Conservation (phyloP, 53 echinoderm and acorn worm species). For the Luidia sarsii region DNA sequence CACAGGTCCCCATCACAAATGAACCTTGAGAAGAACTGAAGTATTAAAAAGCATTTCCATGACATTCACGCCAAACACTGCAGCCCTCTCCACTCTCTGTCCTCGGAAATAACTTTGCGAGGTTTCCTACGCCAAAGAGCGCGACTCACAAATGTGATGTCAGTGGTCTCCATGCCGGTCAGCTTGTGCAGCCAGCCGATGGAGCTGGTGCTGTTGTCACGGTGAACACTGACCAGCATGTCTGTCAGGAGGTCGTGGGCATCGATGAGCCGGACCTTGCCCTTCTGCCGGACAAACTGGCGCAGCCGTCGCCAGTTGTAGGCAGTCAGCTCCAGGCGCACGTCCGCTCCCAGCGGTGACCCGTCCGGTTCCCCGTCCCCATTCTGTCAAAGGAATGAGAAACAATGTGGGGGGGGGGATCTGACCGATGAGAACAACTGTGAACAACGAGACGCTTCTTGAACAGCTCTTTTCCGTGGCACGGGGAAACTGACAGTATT, state of each 20-base stretch:
- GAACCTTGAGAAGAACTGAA: too few relatives aligned
- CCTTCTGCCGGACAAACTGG: conserved; percentile 44
- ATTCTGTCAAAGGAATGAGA: background rate
- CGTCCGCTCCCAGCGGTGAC: conserved; percentile 11
- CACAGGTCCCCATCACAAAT: too few relatives aligned
- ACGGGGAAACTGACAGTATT: too few relatives aligned
- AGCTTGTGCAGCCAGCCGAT: conserved; percentile 23
- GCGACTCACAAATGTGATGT: conserved; percentile 35
- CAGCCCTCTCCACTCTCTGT: too few relatives aligned
- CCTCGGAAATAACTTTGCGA: too few relatives aligned
- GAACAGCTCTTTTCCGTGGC: too few relatives aligned
- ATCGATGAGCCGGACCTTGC: conserved; percentile 34
- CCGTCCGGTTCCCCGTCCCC: background rate
- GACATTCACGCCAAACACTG: too few relatives aligned
- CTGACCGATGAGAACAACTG: too few relatives aligned
- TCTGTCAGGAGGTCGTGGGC: conserved; percentile 34
- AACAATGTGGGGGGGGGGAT: too few relatives aligned
- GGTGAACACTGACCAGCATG: conserved; percentile 25
- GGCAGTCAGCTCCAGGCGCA: conserved; percentile 5
- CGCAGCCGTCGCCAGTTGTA: conserved; percentile 17
- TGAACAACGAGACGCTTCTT: too few relatives aligned
- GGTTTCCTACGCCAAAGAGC: too few relatives aligned
- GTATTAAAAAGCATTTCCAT: too few relatives aligned
- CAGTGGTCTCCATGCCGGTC: conserved; percentile 23
- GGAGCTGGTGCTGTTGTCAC: conserved; percentile 21